A percentile compares a stretch with the other conserved stretches of the same genome.
Conservation (phyloP, 2,888 invertebrate species). For the Tachina grossa region DNA sequence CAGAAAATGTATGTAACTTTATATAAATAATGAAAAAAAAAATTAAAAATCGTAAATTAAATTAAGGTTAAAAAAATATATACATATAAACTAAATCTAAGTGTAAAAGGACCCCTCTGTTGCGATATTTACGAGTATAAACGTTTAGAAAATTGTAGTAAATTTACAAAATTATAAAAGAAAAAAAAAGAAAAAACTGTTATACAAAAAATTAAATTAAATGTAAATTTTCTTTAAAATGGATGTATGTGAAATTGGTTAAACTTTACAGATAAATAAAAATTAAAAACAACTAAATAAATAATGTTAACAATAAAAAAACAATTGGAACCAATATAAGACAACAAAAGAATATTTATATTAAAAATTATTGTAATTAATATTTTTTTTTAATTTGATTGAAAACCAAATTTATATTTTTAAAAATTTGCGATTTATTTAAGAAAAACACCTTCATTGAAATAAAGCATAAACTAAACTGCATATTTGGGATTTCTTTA, state of each 20-base stretch:
- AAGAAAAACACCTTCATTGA: not conserved
- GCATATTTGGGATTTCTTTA: conserved; percentile 57
- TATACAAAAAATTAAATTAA: conserved; percentile 49
- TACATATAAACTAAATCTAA: conserved; percentile 48
- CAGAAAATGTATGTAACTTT: conserved; percentile 52
- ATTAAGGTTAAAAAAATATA: conserved; percentile 14
- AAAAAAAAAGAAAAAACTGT: conserved; percentile 36
- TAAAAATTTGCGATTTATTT: conserved; percentile 62
- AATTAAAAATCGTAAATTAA: conserved; percentile 22
- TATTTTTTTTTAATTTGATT: conserved; percentile 53
- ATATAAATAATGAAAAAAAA: conserved; percentile 42
- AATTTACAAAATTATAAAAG: conserved; percentile 62
- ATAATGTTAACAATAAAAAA: conserved; percentile 79
- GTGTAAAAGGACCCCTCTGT: conserved; percentile 63
- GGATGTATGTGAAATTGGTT: conserved; percentile 50
- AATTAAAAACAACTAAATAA: conserved; percentile 5
- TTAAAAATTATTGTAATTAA: conserved; percentile 52
- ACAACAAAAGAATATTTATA: conserved; percentile 75
- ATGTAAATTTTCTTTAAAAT: conserved; percentile 60
- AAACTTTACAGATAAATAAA: conserved; percentile 7
- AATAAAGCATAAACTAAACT: conserved; percentile 63
- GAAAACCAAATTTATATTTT: conserved; percentile 73
- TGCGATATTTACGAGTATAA: conserved; percentile 50
- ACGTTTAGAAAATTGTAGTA: conserved; percentile 67
- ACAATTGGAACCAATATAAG: conserved; percentile 80